These are phyloP conservation scores for Ostrea edulis DNA, from an alignment of 1,140 invertebrate genomes.

Conservation along the genomic window DNA sequence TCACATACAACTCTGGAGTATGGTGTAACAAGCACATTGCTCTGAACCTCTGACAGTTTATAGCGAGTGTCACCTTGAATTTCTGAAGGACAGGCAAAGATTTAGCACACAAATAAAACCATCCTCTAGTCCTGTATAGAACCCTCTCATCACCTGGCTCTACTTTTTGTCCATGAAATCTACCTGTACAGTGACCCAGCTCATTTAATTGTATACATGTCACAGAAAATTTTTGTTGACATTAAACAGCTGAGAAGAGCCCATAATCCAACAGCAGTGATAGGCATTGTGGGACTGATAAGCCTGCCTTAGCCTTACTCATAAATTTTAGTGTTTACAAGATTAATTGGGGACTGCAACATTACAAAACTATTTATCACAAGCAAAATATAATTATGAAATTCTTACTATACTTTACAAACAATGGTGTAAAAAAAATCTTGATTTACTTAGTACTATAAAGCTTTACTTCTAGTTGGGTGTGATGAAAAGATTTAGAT, in stretches of 20 bases:
- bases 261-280: not conserved
- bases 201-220: not conserved
- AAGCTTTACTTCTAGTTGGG: not conserved
- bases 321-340: not conserved
- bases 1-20: not conserved
- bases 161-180: not conserved
- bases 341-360: not conserved
- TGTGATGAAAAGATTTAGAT: not conserved
- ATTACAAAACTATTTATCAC: conserved; percentile 12
- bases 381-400: not conserved
- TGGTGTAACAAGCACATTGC: not conserved
- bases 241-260: conserved; percentile 14
- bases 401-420: not conserved
- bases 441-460: not conserved
- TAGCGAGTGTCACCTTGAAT: not conserved
- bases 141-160: not conserved
- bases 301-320: not conserved
- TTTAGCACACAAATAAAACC: not conserved
- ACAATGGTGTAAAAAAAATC: not conserved
- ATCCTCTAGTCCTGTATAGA: not conserved
- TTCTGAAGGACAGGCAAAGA: not conserved
- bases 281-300: not conserved
- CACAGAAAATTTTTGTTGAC: not conserved
- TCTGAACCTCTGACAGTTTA: not conserved
- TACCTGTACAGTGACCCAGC: conserved; percentile 11